Evolutionary conservation across 2,888 invertebrate genomes (phyloP), one percentile per base, ranked within the genome.

Genomic region (Platerodrilus igneus): DNA sequence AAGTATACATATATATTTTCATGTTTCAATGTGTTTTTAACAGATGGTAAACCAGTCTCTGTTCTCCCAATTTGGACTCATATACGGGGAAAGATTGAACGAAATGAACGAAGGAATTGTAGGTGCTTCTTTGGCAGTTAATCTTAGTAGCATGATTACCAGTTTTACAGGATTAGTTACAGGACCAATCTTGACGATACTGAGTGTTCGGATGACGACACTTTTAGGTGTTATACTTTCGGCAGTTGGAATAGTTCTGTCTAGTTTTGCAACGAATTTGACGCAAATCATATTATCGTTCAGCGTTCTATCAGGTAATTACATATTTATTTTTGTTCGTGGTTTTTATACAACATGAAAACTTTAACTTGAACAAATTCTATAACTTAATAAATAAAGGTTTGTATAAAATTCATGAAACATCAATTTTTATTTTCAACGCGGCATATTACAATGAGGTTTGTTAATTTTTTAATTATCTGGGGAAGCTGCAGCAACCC

Each of bases 41-140:
- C n/a, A n/a, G 64, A 76, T 81, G 64, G 79, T 81, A 50, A 83
- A 82, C 61, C 80, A 83, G 60, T 79, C 83, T 2, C 74, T 83
- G 62, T 69, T 83, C 47, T 82, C 83, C 3, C 70, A 82, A 27
- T 83, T 82, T 62, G 81, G 83, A 40, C 70, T 84, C 36, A 67
- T 84, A 17, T 84, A 82, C 50, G 82, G 79, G 23, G 78, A 78
- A 48, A 73, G 78, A 43, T 64, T 84, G 41, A 70, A 75, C 54
- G 68, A 71, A 1, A 77, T 83, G 76, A 76, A 79, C 0, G 73
- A 78, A 47, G 74, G 70, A 19, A 83, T 82, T 0, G 73, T 78
- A 30, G 82, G 82, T 4, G 78, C 82, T 1, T 81, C 83, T 0
- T 60, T 83, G 15, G 79, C 84, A 10, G 73, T 81, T 55, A 81